Evolutionary conservation across 2,888 invertebrate species (phyloP).

Genomic region (Athripsodes cinereus): DNA sequence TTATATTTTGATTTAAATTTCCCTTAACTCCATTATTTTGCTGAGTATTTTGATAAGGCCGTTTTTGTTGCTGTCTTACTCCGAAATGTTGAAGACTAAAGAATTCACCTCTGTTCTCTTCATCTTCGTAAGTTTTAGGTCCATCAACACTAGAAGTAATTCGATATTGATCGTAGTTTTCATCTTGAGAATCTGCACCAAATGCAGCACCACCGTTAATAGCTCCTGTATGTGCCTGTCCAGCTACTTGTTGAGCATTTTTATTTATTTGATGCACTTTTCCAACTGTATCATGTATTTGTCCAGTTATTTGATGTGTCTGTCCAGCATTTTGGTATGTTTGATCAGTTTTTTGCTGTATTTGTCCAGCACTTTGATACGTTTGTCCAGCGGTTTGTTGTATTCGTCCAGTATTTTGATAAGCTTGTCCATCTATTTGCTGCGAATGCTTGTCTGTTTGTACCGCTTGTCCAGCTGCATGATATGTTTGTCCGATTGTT

Average conservation of each 20-base stretch:
- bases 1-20: conserved; percentile 1
- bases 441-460: too few species aligned
- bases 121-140: conserved; percentile 10
- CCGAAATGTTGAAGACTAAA: conserved; percentile 17
- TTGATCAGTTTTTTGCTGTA: not conserved
- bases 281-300: not conserved
- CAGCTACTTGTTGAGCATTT: too few species aligned
- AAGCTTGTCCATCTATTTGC: too few species aligned
- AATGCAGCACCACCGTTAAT: not conserved
- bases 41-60: conserved; percentile 1
- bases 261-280: too few species aligned
- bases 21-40: not conserved
- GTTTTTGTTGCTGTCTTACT: conserved; percentile 3
- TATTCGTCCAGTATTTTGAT: too few species aligned
- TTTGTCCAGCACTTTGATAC: not conserved
- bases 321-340: not conserved
- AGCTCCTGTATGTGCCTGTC: not conserved
- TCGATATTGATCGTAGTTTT: conserved; percentile 14
- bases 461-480: too few species aligned
- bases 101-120: conserved; percentile 23
- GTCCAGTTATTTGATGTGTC: not conserved
- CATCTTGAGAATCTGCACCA: conserved; percentile 1
- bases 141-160: conserved; percentile 7
- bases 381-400: not conserved
- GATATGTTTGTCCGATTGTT: too few species aligned